Evolutionary conservation across 2,113 vertebrate species (phyloP).

Genomic region (Capreolus pygargus): DNA sequence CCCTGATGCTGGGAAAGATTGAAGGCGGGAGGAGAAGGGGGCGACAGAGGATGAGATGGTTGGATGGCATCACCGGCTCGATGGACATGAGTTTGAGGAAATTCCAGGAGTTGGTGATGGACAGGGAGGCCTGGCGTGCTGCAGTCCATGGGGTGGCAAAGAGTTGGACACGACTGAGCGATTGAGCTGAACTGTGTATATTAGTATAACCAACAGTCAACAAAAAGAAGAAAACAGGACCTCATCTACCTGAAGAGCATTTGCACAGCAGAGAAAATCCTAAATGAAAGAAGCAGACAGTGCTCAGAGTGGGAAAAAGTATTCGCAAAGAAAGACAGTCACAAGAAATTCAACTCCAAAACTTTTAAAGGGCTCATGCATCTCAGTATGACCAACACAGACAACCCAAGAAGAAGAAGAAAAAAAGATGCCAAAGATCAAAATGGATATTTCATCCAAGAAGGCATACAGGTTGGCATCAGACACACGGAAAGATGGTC

Average conservation of each 20-base stretch:
- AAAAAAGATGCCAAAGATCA: background rate
- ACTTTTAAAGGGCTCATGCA: background rate
- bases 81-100: background rate
- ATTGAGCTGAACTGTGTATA: background rate
- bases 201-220: background rate
- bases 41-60: accelerated
- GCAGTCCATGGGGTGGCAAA: accelerated
- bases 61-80: accelerated
- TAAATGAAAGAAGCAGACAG: background rate
- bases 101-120: accelerated
- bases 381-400: background rate
- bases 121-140: background rate
- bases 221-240: background rate
- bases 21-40: background rate
- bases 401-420: background rate
- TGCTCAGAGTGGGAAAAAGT: background rate
- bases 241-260: background rate
- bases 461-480: background rate
- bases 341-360: background rate
- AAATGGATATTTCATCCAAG: background rate
- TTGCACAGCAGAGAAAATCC: background rate
- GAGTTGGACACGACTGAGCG: accelerated
- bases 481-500: background rate
- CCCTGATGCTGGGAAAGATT: background rate
- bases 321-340: background rate